phyloP scores from a whole-genome alignment of 2,888 invertebrate genomes.

The Shargacucullia verbasci region DNA sequence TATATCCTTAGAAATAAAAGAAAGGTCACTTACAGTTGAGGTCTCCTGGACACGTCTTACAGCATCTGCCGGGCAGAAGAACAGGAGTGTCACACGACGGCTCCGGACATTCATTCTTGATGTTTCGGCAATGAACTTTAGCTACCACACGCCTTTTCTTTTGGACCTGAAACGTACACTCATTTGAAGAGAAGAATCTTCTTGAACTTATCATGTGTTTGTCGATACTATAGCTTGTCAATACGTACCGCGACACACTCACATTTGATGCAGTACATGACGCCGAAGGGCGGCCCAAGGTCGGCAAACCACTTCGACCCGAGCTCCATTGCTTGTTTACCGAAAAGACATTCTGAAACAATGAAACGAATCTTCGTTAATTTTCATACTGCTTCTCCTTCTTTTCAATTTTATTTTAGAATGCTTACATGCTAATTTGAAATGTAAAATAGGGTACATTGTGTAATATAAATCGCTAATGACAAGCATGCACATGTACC shows the following conservation, averaged over 20 bases:
- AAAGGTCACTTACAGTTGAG: slow-evolving; percentile 90
- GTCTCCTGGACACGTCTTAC: slow-evolving; percentile 97
- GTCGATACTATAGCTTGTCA: slow-evolving; percentile 31
- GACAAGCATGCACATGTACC: too few relatives aligned
- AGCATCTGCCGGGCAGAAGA: slow-evolving; percentile 95
- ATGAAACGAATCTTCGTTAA: slow-evolving; percentile 28
- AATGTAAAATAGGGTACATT: too few relatives aligned
- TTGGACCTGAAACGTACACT: slow-evolving; percentile 90
- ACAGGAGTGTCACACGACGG: slow-evolving; percentile 96
- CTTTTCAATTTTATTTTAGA: too few relatives aligned
- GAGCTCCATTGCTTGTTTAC: slow-evolving; percentile 95
- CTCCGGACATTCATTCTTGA: slow-evolving; percentile 97
- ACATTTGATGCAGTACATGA: slow-evolving; percentile 98
- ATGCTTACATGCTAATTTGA: too few relatives aligned
- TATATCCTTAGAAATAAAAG: slow-evolving; percentile 1
- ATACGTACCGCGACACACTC: slow-evolving; percentile 97
- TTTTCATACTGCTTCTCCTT: too few relatives aligned
- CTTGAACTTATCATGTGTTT: slow-evolving; percentile 3
- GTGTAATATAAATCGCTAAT: too few relatives aligned
- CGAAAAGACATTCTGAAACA: slow-evolving; percentile 97
- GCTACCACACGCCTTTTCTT: slow-evolving; percentile 96
- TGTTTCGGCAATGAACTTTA: slow-evolving; percentile 96
- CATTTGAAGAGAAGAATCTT: slow-evolving; percentile 6
- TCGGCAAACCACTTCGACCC: slow-evolving; percentile 98
- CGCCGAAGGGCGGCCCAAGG: slow-evolving; percentile 97